Percentiles rank a stretch among this genome's conserved stretches.
These are phyloP conservation scores for Diachasma alloeum DNA, from an alignment of 1,140 invertebrate species.

Conservation along the genomic window DNA sequence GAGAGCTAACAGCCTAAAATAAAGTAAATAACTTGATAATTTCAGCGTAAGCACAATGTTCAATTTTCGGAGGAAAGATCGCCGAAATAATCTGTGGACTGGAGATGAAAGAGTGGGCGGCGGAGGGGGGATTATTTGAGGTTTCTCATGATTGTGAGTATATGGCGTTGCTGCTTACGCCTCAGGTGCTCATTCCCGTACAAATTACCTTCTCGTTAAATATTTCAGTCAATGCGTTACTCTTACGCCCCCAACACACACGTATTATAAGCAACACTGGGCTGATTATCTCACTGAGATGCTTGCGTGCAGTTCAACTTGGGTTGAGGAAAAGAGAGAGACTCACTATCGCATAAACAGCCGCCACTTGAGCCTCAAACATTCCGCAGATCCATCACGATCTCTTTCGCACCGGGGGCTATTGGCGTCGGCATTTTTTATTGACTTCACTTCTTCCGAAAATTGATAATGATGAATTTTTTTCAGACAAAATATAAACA, in stretches of 20 bases:
- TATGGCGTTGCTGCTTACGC: background rate
- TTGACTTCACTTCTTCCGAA: background rate
- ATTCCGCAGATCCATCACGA: conserved; percentile 45
- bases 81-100: too few species aligned
- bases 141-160: background rate
- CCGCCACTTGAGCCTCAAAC: conserved; percentile 2
- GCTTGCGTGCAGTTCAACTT: conserved; percentile 36
- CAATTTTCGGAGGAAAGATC: too few species aligned
- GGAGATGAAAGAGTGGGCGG: too few species aligned
- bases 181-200: background rate
- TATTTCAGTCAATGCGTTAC: conserved; percentile 56
- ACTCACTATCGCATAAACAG: background rate
- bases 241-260: conserved; percentile 49
- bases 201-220: conserved; percentile 59
- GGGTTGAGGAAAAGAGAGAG: background rate
- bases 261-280: conserved; percentile 42
- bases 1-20: background rate
- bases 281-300: conserved; percentile 51
- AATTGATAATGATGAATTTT: conserved; percentile 7
- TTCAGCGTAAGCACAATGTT: background rate
- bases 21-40: background rate
- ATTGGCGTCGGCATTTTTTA: background rate
- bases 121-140: too few species aligned
- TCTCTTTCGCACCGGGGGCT: conserved; percentile 29
- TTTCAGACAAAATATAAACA: background rate